Conservation (phyloP, 2,888 invertebrate genomes). For the Yponomeuta evonymella region DNA sequence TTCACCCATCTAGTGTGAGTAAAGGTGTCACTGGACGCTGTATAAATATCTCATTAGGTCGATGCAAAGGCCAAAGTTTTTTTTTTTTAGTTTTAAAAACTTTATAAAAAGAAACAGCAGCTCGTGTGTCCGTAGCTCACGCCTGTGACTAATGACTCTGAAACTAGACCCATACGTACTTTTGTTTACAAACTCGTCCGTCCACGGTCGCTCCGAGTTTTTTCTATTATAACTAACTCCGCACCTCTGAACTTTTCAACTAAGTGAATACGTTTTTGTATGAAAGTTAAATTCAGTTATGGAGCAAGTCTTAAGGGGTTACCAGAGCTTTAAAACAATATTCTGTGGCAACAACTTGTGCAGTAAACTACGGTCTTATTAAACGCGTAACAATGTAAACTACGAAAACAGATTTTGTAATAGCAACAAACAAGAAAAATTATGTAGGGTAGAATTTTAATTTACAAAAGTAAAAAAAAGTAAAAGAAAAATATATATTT, state of each 20-base stretch:
- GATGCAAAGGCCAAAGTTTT: background rate
- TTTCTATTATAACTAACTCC: constrained; percentile 7
- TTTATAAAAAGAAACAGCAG: background rate
- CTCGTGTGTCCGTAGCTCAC: constrained; percentile 3
- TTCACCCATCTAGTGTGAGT: no score
- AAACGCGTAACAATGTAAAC: background rate
- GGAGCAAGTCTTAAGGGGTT: background rate
- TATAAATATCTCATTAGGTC: no score
- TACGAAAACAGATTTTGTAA: background rate
- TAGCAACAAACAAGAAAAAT: no score
- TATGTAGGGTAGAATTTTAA: no score
- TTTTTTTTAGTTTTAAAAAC: background rate
- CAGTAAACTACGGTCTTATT: background rate
- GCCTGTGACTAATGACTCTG: constrained; percentile 14
- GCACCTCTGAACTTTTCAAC: background rate
- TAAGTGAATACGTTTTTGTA: background rate
- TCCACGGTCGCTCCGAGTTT: background rate
- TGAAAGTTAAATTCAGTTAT: constrained; percentile 1
- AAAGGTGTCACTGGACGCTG: no score
- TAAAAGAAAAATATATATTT: no score
- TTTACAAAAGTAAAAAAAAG: no score
- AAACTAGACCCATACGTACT: constrained; percentile 11
- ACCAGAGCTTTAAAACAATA: background rate
- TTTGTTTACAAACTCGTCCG: constrained; percentile 9
- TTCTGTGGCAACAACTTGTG: background rate